Evolutionary conservation across 53 echinoderm and acorn worm genomes (phyloP), one percentile per base, ranked within the genome.

Genomic region (Zoroaster sp.): DNA sequence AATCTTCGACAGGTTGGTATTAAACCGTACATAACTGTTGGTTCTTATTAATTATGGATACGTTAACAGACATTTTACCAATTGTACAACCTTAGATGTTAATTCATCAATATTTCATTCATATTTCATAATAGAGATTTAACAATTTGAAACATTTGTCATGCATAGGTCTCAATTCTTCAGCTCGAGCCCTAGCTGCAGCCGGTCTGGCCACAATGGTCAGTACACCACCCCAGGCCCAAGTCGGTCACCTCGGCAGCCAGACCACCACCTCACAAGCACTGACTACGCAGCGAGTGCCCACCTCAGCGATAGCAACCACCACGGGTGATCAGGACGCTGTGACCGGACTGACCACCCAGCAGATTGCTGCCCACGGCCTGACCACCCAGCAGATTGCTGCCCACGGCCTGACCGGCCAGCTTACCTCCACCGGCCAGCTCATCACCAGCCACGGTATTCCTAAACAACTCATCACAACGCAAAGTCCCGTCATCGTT

Each of bases 151-250:
- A n/a, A n/a, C n/a, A n/a, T n/a, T n/a, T n/a, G n/a, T n/a, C n/a
- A n/a, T n/a, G n/a, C n/a, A n/a, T 54, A 85, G 85, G 85, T 25
- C 69, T 85, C 35, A 85, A 85, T 71, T 85, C 85, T 47, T 85
- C 85, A 49, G 85, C 85, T 4, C n/a, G 85, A 71, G 85, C 85
- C 35, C 35, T 85, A 42, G 85, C 93, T 17, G 86, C 90, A 79
- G 83, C 87, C 5, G 78, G 87, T 44, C 88, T 77, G n/a, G 78
- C 85, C 17, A 72, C 93, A 63, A 89, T 88, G 74, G 90, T 90
- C 72, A 93, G 90, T 42, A 81, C 93, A 35, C 85, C 85, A 45
- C 85, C 85, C 47, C 51, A 69, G 47, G 37, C 85, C 72, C 85
- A 85, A 71, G 85, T 85, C 10, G 81, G 81, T 36, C 81, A 65